Conservation (phyloP, 2,113 vertebrate genomes). For the Actenoides hombroni region DNA sequence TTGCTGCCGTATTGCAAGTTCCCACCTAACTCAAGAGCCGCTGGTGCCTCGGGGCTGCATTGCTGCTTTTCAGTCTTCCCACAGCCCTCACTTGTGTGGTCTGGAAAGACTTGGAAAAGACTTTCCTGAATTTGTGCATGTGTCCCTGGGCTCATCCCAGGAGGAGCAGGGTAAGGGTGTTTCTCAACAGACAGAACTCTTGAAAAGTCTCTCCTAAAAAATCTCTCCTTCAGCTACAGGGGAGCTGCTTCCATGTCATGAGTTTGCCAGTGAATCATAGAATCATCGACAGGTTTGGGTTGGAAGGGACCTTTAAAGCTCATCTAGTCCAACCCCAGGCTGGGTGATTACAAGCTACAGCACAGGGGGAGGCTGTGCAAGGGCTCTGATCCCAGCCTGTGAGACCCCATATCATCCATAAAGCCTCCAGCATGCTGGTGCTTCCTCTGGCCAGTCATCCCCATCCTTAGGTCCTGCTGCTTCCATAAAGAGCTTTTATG, state of each 20-base stretch:
- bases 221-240: neutral
- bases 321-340: too few species aligned
- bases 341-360: too few species aligned
- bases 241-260: neutral
- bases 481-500: neutral
- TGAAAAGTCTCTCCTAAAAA: neutral
- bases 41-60: constrained; percentile 13
- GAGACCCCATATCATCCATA: neutral
- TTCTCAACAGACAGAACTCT: neutral
- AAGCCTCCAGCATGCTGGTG: neutral
- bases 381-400: neutral
- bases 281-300: too few species aligned
- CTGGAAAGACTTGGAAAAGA: neutral
- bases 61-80: constrained; percentile 24
- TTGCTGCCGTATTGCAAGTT: neutral
- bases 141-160: neutral
- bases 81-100: accelerated
- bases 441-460: neutral
- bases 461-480: neutral
- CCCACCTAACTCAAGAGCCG: neutral
- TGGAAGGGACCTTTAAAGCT: too few species aligned
- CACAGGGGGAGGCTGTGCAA: neutral
- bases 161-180: neutral
- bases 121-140: neutral
- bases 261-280: neutral